These are phyloP conservation scores for Trachelus troglodyta DNA, from an alignment of 2,888 invertebrate genomes.

Conservation along the genomic window DNA sequence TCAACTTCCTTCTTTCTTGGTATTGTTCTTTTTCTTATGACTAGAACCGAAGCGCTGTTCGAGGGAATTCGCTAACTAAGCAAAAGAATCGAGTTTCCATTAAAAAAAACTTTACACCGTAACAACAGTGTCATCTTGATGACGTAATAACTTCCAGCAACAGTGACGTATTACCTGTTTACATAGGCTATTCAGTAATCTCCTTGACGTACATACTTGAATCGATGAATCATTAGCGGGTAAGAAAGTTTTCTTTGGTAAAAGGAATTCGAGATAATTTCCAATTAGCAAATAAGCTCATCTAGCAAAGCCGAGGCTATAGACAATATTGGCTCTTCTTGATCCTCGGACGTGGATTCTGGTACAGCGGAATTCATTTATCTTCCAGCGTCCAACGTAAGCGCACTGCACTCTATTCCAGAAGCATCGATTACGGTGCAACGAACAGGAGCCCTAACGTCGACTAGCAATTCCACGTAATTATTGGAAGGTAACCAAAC, in stretches of 20 bases:
- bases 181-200: background rate
- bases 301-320: background rate
- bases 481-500: conserved; percentile 50
- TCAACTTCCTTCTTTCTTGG: conserved; percentile 11
- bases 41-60: conserved; percentile 28
- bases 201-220: background rate
- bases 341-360: background rate
- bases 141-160: background rate
- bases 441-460: background rate
- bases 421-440: background rate
- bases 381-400: background rate
- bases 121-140: background rate
- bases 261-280: background rate
- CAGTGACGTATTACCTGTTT: background rate
- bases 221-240: background rate
- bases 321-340: background rate
- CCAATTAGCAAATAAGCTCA: background rate
- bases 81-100: conserved; percentile 35
- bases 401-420: background rate
- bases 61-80: conserved; percentile 33
- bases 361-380: background rate
- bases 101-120: conserved; percentile 23
- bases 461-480: conserved; percentile 28
- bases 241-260: background rate
- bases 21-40: conserved; percentile 26